Conservation (phyloP, 2,113 vertebrate species). For the Microcebus murinus region DNA sequence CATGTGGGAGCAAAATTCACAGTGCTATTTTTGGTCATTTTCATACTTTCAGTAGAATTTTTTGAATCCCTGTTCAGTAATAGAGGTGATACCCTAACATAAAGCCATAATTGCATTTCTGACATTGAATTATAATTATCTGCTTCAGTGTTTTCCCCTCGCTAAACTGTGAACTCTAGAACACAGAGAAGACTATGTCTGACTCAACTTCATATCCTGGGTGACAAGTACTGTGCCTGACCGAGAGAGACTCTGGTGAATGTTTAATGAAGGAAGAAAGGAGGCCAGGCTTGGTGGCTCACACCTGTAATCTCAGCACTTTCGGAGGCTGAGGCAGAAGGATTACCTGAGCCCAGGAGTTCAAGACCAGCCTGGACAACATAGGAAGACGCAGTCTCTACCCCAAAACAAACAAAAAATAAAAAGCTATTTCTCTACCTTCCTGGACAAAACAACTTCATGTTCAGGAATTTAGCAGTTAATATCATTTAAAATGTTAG, state of each 20-base stretch:
- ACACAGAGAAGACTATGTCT: background rate
- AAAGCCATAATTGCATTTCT: background rate
- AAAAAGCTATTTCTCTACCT: background rate
- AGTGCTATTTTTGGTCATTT: slow-evolving; percentile 1
- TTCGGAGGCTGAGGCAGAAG: too few relatives aligned
- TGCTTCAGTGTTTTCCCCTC: background rate
- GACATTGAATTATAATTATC: background rate
- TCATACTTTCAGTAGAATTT: background rate
- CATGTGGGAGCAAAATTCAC: background rate
- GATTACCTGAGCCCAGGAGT: too few relatives aligned
- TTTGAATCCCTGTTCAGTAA: background rate
- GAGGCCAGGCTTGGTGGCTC: background rate
- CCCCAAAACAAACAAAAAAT: background rate
- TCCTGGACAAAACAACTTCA: background rate
- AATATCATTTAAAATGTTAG: background rate
- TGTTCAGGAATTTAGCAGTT: background rate
- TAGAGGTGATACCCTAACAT: background rate
- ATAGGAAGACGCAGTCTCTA: too few relatives aligned
- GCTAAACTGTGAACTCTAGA: background rate
- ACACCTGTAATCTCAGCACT: too few relatives aligned
- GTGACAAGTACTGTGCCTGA: background rate
- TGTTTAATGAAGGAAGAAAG: background rate
- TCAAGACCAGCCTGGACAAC: too few relatives aligned
- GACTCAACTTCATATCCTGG: too few relatives aligned
- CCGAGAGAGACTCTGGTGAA: background rate